A percentile compares a stretch with the other conserved stretches of the same genome.
Evolutionary conservation across 1,140 invertebrate species (phyloP).

Genomic region (Anthonomus grandis): DNA sequence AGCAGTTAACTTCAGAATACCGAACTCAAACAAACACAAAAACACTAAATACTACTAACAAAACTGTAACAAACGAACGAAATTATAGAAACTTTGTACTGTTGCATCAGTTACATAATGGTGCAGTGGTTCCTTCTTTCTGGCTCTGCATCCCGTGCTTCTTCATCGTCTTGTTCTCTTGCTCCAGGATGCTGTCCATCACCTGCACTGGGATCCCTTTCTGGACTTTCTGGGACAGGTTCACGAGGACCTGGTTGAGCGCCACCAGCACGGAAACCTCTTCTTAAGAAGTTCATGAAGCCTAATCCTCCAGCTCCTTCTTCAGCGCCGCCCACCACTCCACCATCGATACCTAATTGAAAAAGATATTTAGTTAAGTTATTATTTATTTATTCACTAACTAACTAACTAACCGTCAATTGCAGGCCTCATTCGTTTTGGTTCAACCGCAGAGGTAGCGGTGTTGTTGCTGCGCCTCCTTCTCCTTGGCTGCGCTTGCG

Average conservation of each 20-base stretch:
- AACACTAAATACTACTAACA: background rate
- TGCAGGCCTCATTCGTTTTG: no score
- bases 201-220: slow-evolving; percentile 21
- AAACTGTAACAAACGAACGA: background rate
- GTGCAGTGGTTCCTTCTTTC: slow-evolving; percentile 37
- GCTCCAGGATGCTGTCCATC: slow-evolving; percentile 34
- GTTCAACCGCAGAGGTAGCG: no score
- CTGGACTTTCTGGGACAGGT: slow-evolving; percentile 26
- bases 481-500: no score
- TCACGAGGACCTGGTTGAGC: no score
- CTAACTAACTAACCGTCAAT: no score
- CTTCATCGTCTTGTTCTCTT: slow-evolving; percentile 14
- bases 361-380: no score
- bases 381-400: no score
- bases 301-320: slow-evolving; percentile 30
- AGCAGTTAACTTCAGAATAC: background rate
- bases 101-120: slow-evolving; percentile 41
- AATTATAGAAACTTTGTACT: background rate
- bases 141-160: slow-evolving; percentile 13
- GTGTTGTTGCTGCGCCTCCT: no score
- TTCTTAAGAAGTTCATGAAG: no score
- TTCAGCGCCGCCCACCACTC: no score
- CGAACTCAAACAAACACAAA: background rate
- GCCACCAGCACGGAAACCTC: no score
- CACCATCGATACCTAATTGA: no score